phyloP scores from a whole-genome alignment of 2,797 vertebrate genomes.

The Coendou prehensilis region DNA sequence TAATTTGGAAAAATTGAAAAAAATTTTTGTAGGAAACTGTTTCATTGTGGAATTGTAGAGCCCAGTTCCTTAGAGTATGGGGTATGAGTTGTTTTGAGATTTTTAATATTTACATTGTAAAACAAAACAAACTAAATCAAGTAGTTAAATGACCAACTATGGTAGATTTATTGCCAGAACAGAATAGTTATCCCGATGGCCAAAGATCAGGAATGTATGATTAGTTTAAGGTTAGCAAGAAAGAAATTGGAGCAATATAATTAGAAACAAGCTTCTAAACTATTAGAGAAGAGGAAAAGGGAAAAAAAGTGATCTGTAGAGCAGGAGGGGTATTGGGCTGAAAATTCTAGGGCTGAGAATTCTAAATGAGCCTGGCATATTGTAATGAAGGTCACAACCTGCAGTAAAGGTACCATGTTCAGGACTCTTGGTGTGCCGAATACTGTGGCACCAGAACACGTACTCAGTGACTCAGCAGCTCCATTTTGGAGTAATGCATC shows the following conservation, averaged over 20 bases:
- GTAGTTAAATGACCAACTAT: not conserved
- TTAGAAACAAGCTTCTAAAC: not conserved
- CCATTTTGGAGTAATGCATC: not conserved
- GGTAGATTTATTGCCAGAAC: not conserved
- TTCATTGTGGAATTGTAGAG: slow-evolving; percentile 7
- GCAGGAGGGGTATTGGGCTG: not conserved
- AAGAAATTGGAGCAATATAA: not conserved
- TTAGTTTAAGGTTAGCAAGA: not conserved
- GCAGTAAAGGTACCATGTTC: not conserved
- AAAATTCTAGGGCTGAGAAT: not conserved
- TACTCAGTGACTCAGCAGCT: not conserved
- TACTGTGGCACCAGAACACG: not conserved
- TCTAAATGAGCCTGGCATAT: not conserved
- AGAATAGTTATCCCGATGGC: not conserved
- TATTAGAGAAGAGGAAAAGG: slow-evolving; percentile 5
- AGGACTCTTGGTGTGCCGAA: not conserved
- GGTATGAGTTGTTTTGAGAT: not conserved
- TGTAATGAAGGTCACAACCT: not conserved
- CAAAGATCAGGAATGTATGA: not conserved
- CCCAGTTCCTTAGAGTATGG: slow-evolving; percentile 36
- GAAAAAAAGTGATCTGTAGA: not conserved
- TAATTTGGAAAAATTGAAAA: slow-evolving; percentile 28
- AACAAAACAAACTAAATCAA: not conserved
- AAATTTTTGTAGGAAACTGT: not conserved
- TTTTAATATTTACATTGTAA: not conserved